Evolutionary conservation across 2,888 invertebrate genomes (phyloP), one percentile per base, ranked within the genome.

Genomic region (Lymantria dispar): DNA sequence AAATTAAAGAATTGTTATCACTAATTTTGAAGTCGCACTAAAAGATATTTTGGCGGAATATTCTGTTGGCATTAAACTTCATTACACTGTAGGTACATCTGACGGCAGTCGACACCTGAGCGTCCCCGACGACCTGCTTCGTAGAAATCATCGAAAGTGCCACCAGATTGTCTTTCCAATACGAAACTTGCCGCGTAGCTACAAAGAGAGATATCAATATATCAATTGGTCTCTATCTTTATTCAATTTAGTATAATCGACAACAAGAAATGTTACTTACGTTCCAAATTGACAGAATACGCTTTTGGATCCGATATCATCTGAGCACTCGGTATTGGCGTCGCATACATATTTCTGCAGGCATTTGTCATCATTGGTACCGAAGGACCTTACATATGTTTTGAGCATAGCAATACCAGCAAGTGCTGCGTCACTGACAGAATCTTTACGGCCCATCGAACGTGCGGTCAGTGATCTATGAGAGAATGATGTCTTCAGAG

Each of bases 211-310:
- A 30, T 1, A 31, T 30, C 22, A 22, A 2, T 22, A 22, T 22
- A 22, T 3, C 22, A 22, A 2, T 22, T 22, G 22, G 2, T 5
- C 22, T 22, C 5, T 3, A 22, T 22, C 5, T 22, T 22, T 22
- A 22, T 22, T 22, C 2, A 22, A 22, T 22, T 22, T 22, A 22
- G 22, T 3, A 22, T 22, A 22, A 22, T 22, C 22, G 2, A 11
- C 11, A 11, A 3, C 38, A n/a, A n/a, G 1, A 38, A 38, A 38
- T n/a, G n/a, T 12, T 60, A 94, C 97, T 95, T 90, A 98, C 97
- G 96, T 96, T 95, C 97, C 97, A 71, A 98, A 93, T 87, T 98
- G 97, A 76, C 98, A 98, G 93, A 97, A 97, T 70, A 98, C 94
- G 72, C 96, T 96, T 92, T 95, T 93, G 86, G 95, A 92, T 85